These are phyloP conservation scores for Acromyrmex heyeri DNA, from an alignment of 1,140 invertebrate species.

Conservation along the genomic window DNA sequence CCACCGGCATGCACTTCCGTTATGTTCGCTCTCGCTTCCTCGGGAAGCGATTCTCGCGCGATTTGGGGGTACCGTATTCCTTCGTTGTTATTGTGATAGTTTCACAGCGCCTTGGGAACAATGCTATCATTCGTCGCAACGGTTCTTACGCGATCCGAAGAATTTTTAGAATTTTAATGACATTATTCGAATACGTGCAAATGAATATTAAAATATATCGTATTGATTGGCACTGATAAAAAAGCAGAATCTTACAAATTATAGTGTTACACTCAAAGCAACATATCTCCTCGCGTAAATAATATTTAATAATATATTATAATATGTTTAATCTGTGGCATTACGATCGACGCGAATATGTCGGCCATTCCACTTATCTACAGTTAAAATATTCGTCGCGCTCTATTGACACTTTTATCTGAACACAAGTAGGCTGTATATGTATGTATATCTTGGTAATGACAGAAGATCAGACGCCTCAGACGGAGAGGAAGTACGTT, in stretches of 20 bases:
- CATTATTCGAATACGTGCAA: background rate
- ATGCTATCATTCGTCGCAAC: background rate
- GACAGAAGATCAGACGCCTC: background rate
- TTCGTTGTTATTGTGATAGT: constrained; percentile 29
- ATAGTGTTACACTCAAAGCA: background rate
- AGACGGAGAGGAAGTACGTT: constrained; percentile 15
- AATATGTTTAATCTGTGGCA: background rate
- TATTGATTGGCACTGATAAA: background rate
- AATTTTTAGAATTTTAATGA: background rate
- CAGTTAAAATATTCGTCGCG: constrained; percentile 33
- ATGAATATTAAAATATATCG: background rate
- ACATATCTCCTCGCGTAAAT: background rate
- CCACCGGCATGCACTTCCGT: constrained; percentile 38
- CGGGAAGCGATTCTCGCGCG: constrained; percentile 45
- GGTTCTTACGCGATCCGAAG: background rate
- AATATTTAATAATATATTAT: background rate
- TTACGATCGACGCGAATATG: background rate
- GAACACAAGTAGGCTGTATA: background rate
- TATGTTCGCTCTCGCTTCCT: constrained; percentile 54
- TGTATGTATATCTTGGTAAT: background rate
- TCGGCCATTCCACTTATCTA: constrained; percentile 23
- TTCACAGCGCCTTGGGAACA: constrained; percentile 36
- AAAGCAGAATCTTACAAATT: background rate
- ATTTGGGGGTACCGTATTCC: constrained; percentile 54
- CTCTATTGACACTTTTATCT: constrained; percentile 31